phyloP scores from a whole-genome alignment of 2,797 vertebrate species.

The Lates japonicus region DNA sequence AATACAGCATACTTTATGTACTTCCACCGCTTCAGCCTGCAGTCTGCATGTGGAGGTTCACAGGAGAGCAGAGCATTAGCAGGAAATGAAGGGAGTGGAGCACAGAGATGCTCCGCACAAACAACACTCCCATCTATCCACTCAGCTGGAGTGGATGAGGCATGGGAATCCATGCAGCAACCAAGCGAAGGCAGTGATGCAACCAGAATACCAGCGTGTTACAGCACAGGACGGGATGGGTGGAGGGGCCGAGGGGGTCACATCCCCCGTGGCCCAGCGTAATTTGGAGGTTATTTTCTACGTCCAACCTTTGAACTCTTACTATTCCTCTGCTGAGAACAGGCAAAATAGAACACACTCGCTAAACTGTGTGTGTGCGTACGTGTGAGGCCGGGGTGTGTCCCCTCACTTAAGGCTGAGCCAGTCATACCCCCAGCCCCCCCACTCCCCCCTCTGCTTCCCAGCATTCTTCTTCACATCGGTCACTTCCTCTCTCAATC shows the following conservation, averaged over 20 bases:
- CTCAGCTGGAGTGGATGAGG: conserved; percentile 48
- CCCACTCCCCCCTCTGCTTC: conserved; percentile 39
- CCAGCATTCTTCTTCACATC: conserved; percentile 77
- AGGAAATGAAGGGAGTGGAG: conserved; percentile 36
- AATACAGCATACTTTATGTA: conserved; percentile 23
- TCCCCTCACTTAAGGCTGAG: conserved; percentile 41
- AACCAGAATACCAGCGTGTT: conserved; percentile 42
- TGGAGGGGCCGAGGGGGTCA: conserved; percentile 23
- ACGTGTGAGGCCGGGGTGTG: conserved; percentile 39
- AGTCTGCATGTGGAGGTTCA: conserved; percentile 50
- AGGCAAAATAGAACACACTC: conserved; percentile 26
- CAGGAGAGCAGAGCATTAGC: conserved; percentile 41
- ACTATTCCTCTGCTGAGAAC: conserved; percentile 58
- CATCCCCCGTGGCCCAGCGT: conserved; percentile 49
- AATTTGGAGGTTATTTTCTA: conserved; percentile 64
- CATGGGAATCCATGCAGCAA: conserved; percentile 44
- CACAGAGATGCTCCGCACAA: conserved; percentile 28
- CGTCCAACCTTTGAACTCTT: conserved; percentile 42
- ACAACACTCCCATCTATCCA: conserved; percentile 35
- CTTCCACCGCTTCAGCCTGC: conserved; percentile 45
- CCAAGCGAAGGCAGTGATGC: conserved; percentile 22
- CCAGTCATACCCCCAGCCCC: not conserved
- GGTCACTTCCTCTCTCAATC: conserved; percentile 80
- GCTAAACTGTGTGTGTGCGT: conserved; percentile 13
- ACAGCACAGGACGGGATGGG: conserved; percentile 13